Evolutionary conservation across 1,140 invertebrate genomes (phyloP).

Genomic region (Triops cancriformis): DNA sequence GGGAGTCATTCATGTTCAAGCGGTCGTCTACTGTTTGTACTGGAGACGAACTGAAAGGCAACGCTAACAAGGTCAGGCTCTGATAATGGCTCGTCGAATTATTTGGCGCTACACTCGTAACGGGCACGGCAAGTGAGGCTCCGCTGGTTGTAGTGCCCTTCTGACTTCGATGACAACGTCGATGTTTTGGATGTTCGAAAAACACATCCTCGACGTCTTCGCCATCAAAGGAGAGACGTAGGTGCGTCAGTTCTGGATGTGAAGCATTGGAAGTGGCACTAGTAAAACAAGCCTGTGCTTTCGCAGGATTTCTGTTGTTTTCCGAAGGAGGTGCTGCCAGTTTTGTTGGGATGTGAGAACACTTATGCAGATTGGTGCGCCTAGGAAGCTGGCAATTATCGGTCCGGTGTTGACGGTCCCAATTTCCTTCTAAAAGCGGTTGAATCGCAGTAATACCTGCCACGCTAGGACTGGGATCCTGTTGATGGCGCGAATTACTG

Average conservation of each 20-base stretch:
- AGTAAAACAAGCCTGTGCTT: neutral
- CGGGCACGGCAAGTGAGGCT: neutral
- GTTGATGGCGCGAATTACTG: neutral
- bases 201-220: neutral
- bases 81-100: constrained; percentile 16
- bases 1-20: neutral
- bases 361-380: neutral
- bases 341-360: neutral
- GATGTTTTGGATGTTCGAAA: neutral
- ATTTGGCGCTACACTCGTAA: neutral
- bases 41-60: constrained; percentile 7
- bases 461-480: neutral
- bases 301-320: neutral
- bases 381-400: neutral
- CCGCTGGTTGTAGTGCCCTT: neutral
- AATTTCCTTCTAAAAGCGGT: constrained; percentile 10
- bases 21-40: constrained; percentile 2
- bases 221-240: neutral
- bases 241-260: neutral
- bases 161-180: neutral
- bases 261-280: neutral
- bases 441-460: neutral
- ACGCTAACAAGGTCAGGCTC: constrained; percentile 20
- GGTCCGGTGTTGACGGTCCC: neutral
- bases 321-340: neutral